phyloP scores from a whole-genome alignment of 1,140 invertebrate species.

The Meloidogyne hapla region DNA sequence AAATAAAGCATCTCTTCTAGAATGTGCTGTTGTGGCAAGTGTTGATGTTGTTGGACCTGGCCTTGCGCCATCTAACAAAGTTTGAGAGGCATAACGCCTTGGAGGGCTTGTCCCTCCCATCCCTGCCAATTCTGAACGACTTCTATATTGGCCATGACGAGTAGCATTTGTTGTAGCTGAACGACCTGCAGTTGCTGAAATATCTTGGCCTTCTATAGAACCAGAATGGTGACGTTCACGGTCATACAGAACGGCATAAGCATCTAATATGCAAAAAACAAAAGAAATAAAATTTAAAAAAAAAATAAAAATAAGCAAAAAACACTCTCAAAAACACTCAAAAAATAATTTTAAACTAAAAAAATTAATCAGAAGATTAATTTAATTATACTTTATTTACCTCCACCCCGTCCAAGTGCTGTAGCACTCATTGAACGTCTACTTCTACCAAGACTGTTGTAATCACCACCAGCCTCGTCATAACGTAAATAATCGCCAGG shows the following conservation, averaged over 20 bases:
- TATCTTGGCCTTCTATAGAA: slow-evolving; percentile 48
- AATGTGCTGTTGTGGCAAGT: slow-evolving; percentile 41
- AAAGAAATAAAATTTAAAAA: no score
- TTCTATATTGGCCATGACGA: slow-evolving; percentile 57
- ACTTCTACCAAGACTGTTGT: slow-evolving; percentile 56
- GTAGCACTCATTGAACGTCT: slow-evolving; percentile 62
- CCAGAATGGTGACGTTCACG: slow-evolving; percentile 55
- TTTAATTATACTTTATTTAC: no score
- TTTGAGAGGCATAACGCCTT: slow-evolving; percentile 61
- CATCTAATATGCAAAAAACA: not conserved
- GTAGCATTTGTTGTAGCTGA: slow-evolving; percentile 17
- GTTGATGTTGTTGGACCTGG: slow-evolving; percentile 53
- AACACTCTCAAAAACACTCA: not conserved
- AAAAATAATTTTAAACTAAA: no score
- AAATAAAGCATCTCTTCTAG: slow-evolving; percentile 55
- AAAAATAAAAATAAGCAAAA: slow-evolving; percentile 14
- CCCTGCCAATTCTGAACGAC: slow-evolving; percentile 58
- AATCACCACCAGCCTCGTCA: slow-evolving; percentile 44
- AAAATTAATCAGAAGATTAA: not conserved
- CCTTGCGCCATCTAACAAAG: slow-evolving; percentile 57
- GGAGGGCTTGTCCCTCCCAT: slow-evolving; percentile 34
- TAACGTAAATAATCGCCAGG: slow-evolving; percentile 63
- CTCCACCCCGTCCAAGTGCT: slow-evolving; percentile 56
- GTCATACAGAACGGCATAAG: slow-evolving; percentile 27
- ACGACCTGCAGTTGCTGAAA: slow-evolving; percentile 24